These are phyloP conservation scores for Drosophila monieri DNA, from an alignment of 2,888 invertebrate species.

Conservation along the genomic window DNA sequence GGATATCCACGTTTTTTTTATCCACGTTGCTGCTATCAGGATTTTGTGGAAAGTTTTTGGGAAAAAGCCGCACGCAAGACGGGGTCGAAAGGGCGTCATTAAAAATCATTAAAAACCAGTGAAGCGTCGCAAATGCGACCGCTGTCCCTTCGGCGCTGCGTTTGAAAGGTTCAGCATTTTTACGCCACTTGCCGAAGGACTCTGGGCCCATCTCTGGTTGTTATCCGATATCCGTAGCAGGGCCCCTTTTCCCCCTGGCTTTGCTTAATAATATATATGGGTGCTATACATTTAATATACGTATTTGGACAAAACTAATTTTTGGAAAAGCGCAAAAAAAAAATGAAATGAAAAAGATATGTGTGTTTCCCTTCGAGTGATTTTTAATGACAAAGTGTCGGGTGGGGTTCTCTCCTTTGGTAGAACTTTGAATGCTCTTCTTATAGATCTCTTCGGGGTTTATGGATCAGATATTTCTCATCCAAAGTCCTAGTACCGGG, in stretches of 20 bases:
- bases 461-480: no score
- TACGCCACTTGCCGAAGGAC: constrained; percentile 25
- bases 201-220: not conserved
- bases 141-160: constrained; percentile 54
- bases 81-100: constrained; percentile 49
- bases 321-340: not conserved
- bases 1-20: not conserved
- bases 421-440: not conserved
- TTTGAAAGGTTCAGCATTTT: constrained; percentile 45
- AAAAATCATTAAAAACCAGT: constrained; percentile 74
- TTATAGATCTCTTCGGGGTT: no score
- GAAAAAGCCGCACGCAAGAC: not conserved
- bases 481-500: no score
- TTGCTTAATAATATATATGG: not conserved
- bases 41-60: not conserved
- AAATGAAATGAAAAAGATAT: not conserved
- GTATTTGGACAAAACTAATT: constrained; percentile 21
- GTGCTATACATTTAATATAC: constrained; percentile 10
- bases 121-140: constrained; percentile 63
- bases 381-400: not conserved
- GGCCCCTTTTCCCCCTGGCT: not conserved
- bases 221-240: constrained; percentile 11
- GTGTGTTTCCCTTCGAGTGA: not conserved
- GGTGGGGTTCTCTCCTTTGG: not conserved
- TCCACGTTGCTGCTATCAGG: not conserved